phyloP scores from a whole-genome alignment of 2,797 vertebrate genomes.

The Astyanax mexicanus region DNA sequence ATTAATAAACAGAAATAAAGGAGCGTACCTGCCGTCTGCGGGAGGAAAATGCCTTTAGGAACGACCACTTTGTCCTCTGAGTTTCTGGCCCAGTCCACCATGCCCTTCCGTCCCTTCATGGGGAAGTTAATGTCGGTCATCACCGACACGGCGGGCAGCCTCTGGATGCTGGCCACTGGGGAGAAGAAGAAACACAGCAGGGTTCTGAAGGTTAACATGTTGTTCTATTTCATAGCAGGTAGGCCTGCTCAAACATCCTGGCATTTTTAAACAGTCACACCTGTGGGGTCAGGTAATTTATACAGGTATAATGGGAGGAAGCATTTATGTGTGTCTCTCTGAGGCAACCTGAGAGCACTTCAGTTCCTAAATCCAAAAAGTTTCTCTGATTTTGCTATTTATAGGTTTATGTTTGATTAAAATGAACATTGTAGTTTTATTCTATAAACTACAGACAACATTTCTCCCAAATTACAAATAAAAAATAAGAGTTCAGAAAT shows the following conservation, averaged over 20 bases:
- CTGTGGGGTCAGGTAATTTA: background rate
- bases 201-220: constrained; percentile 17
- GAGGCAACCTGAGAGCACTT: background rate
- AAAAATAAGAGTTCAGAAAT: too few relatives aligned
- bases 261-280: background rate
- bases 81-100: constrained; percentile 99
- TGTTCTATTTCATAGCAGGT: background rate
- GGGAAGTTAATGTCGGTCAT: constrained; percentile 99
- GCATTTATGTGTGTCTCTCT: background rate
- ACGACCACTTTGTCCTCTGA: constrained; percentile 98
- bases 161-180: constrained; percentile 97
- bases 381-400: too few relatives aligned
- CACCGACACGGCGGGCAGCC: constrained; percentile 95
- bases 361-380: too few relatives aligned
- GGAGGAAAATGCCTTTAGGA: constrained; percentile 96
- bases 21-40: constrained; percentile 90
- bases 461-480: too few relatives aligned
- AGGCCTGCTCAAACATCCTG: background rate
- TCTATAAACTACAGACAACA: too few relatives aligned
- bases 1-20: background rate
- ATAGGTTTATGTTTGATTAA: too few relatives aligned
- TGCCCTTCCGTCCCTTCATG: constrained; percentile 99
- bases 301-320: background rate
- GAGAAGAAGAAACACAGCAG: constrained; percentile 38
- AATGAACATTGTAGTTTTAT: too few relatives aligned